Percentiles rank a stretch among this genome's conserved stretches.
Evolutionary conservation across 2,888 invertebrate species (phyloP).

Genomic region (Poecilobothrus nobilitatus): DNA sequence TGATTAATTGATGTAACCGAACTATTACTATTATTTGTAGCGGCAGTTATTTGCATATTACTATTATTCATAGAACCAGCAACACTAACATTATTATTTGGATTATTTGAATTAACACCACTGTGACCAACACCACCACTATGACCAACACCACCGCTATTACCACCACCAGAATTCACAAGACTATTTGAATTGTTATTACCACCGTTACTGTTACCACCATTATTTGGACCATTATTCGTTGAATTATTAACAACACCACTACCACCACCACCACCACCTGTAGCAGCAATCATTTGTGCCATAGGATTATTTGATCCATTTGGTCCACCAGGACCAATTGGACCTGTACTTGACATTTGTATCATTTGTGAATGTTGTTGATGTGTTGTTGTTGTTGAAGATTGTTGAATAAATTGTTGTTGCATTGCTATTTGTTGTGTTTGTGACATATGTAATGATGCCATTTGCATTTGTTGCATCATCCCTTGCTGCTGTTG

Average conservation of each 20-base stretch:
- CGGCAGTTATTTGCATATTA: conserved; percentile 20
- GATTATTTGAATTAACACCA: conserved; percentile 16
- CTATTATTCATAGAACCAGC: conserved; percentile 15
- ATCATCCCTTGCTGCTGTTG: conserved; percentile 32
- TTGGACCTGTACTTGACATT: conserved; percentile 27
- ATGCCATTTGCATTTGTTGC: conserved; percentile 50
- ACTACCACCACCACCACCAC: conserved; percentile 18
- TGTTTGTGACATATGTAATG: conserved; percentile 62
- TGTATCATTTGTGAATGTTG: conserved; percentile 41
- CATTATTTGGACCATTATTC: conserved; percentile 18
- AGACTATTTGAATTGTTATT: conserved; percentile 10
- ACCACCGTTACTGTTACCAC: conserved; percentile 13
- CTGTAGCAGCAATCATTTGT: conserved; percentile 20
- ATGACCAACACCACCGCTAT: conserved; percentile 8
- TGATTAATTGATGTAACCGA: conserved; percentile 39
- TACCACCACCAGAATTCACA: conserved; percentile 3
- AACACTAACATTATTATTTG: conserved; percentile 21
- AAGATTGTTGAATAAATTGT: conserved; percentile 39
- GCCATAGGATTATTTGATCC: conserved; percentile 18
- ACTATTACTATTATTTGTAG: conserved; percentile 7
- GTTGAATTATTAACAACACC: conserved; percentile 18
- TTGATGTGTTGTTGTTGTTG: conserved; percentile 36
- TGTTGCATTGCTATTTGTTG: conserved; percentile 54
- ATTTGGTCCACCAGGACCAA: conserved; percentile 15
- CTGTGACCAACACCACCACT: conserved; percentile 6